Evolutionary conservation across 2,113 vertebrate genomes (phyloP).

Genomic region (Cyanocitta stelleri): DNA sequence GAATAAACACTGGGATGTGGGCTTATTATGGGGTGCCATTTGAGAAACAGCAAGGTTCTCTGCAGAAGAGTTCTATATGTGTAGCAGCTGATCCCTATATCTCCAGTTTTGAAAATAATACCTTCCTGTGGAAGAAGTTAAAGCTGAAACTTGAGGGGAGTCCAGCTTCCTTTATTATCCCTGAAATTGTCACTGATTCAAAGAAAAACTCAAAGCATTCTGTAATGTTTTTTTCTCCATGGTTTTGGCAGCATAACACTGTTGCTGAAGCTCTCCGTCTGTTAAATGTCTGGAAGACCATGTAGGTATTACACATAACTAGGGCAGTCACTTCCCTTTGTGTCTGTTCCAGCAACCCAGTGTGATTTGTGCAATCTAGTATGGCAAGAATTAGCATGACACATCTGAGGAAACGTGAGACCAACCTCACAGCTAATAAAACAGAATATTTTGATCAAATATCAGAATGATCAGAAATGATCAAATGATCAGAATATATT

Average conservation of each 20-base stretch:
- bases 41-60: neutral
- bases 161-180: neutral
- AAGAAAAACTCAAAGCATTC: neutral
- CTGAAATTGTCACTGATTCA: neutral
- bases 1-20: neutral
- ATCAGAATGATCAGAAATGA: too few relatives aligned
- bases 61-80: neutral
- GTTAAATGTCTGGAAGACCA: slow-evolving; percentile 19
- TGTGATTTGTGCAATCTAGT: slow-evolving; percentile 41
- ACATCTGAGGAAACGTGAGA: slow-evolving; percentile 48
- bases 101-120: neutral
- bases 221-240: neutral
- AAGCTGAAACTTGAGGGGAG: neutral
- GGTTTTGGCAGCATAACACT: neutral
- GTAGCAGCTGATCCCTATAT: neutral
- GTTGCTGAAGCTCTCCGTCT: neutral
- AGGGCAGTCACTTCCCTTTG: slow-evolving; percentile 28
- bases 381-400: slow-evolving; percentile 44
- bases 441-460: slow-evolving; percentile 1
- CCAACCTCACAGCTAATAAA: slow-evolving; percentile 31
- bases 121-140: neutral
- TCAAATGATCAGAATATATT: neutral
- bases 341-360: slow-evolving; percentile 23
- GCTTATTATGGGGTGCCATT: neutral
- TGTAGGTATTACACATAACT: slow-evolving; percentile 29